Base-by-base conservation (phyloP, 2,113 vertebrate genomes). In the Plestiodon gilberti region DNA sequence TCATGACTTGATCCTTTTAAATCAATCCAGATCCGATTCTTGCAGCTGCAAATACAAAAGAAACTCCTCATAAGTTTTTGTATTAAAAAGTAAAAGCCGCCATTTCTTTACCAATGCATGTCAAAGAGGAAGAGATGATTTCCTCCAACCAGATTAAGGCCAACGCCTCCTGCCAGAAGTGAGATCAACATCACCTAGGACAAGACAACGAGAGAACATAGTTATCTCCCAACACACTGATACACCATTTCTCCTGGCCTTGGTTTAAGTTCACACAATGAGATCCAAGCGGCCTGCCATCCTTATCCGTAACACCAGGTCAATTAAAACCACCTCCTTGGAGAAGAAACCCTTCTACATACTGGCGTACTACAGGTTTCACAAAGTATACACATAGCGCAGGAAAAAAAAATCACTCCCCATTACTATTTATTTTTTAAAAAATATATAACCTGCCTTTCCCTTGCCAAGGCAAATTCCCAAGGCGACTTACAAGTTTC, bases 51-150 rank as follows among this genome's bases (percentile, higher is more conserved):
- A 57, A 40, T 7, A 67, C 48, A 81, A n/a, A 52, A 3, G 18
- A 35, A 15, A 1, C 48, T 18, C 23, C 25, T 61, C 33, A 35
- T 23, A 18, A 70, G 14, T 8, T 35, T 40, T 28, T 55, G 15
- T 30, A 57, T 7, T 15, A 76, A 4, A 0, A 0, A 70, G 20
- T n/a, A 1, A 6, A 52, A 91, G 48, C 20, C 69, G 59, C 7
- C 25, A n/a, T 73, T 91, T 92, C 67, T 88, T 97, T 97, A 99
- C 99, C 99, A 99, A 94, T 99, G 98, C 98, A 99, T 99, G 93
- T 99, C 99, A 67, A 99, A 96, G 57, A 99, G 98, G 92, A 99
- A 99, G 61, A 99, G 98, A 87, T 99, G 98, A 93, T 99, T 99
- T 79, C 98, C 99, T 88, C 99, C 99, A 43, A 96, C 97, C 71